These are phyloP conservation scores for Gila orcuttii DNA, from an alignment of 2,113 vertebrate genomes.

Conservation along the genomic window DNA sequence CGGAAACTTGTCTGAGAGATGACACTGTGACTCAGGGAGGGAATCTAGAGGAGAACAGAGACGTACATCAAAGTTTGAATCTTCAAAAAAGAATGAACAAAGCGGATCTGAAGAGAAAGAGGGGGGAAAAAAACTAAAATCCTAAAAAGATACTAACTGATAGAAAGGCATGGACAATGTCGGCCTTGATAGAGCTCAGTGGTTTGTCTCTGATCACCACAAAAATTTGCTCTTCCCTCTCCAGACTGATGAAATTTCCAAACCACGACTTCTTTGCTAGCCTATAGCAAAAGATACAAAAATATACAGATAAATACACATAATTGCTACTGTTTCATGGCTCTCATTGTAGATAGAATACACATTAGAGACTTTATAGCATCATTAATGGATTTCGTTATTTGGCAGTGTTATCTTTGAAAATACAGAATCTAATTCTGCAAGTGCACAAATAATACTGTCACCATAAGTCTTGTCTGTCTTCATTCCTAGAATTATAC, in stretches of 20 bases:
- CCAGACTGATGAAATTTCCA: slow-evolving; percentile 90
- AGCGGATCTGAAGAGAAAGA: background rate
- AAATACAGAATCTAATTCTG: background rate
- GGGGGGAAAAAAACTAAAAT: background rate
- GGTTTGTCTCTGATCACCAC: slow-evolving; percentile 90
- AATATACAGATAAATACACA: slow-evolving; percentile 31
- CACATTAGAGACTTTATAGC: background rate
- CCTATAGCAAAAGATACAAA: slow-evolving; percentile 63
- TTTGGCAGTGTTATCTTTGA: background rate
- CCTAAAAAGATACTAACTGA: slow-evolving; percentile 60
- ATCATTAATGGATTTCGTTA: too few relatives aligned
- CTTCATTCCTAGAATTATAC: background rate
- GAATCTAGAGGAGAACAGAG: slow-evolving; percentile 76
- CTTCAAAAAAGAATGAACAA: background rate
- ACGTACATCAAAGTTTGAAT: background rate
- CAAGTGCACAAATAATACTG: background rate
- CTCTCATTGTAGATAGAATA: background rate
- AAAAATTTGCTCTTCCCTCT: slow-evolving; percentile 93
- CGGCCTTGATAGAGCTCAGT: slow-evolving; percentile 93
- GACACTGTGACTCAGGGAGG: slow-evolving; percentile 91
- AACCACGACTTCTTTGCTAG: slow-evolving; percentile 94
- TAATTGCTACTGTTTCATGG: background rate
- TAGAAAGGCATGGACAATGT: slow-evolving; percentile 91
- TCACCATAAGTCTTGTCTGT: background rate
- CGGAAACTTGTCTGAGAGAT: slow-evolving; percentile 93